Base-by-base conservation (phyloP, 2,888 invertebrate genomes). In the Pristionchus maxplancki region DNA sequence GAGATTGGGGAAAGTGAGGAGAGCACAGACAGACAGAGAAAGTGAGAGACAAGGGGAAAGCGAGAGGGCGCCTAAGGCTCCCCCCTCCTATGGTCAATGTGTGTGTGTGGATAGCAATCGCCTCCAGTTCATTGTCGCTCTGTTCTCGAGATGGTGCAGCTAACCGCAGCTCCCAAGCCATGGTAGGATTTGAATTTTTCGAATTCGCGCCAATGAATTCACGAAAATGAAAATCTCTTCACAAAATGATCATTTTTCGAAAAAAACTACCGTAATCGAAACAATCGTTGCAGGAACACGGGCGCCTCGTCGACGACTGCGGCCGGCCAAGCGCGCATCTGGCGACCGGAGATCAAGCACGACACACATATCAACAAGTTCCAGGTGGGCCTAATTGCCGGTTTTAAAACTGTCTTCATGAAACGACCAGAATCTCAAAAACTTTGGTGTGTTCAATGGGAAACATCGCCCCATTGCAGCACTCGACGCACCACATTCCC, bases 331-430 rank as follows among this genome's bases (percentile, higher is more conserved):
- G 85, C 92, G 5, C 89, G 92, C 53, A 90, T 92, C 83, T 92
- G 92, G 92, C 89, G 90, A 81, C 92, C 92, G 15, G 92, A 92
- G 87, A 90, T 92, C 50, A 90, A 90, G 11, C 91, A 91, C 62
- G 91, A 91, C 82, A 87, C 89, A 40, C 91, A 90, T 28, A 90
- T 90, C 86, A 87, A 71, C 71, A 87, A 87, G 50, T 87, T 87
- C 86, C 86, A 87, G 71, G 86, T 87, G 20, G 13, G 83, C 40
- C 13, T 78, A 48, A n/a, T 78, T 78, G 78, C n/a, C 74, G 78
- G 78, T 44, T 44, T 31, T 28, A 11, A 28, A 4, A 48, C 0
- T n/a, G 13, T 17, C 78, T 78, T 37, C 53, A 82, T 1, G 34
- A 82, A 58, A 50, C 53, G 28, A 48, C 6, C 48, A 11, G 78